These are phyloP conservation scores for Tinea trinotella DNA, from an alignment of 2,888 invertebrate genomes.

Conservation along the genomic window DNA sequence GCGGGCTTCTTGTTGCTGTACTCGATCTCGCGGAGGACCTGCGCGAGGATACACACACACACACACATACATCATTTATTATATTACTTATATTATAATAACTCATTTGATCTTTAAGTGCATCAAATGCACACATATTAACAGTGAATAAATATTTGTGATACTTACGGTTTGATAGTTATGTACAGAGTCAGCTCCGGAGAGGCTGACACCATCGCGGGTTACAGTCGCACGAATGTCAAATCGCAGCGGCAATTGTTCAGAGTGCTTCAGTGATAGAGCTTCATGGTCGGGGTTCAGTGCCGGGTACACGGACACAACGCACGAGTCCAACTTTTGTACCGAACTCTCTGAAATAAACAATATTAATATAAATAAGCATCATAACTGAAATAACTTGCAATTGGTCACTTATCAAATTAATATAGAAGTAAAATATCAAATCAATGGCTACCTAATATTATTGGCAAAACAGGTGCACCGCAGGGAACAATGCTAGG, in stretches of 20 bases:
- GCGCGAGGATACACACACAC: no score
- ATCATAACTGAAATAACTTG: no score
- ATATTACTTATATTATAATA: background rate
- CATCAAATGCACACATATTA: background rate
- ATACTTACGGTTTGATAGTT: slow-evolving; percentile 79
- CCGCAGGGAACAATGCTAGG: no score
- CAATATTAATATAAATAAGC: no score
- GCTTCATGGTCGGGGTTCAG: slow-evolving; percentile 97
- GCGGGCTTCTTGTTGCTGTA: slow-evolving; percentile 98
- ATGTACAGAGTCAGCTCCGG: slow-evolving; percentile 83
- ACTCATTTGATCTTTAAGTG: background rate
- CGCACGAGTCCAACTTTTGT: slow-evolving; percentile 91
- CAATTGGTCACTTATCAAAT: no score
- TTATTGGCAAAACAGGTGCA: no score
- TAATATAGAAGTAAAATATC: no score
- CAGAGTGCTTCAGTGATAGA: slow-evolving; percentile 81
- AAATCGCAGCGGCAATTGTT: slow-evolving; percentile 77
- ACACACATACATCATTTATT: background rate
- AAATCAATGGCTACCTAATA: no score
- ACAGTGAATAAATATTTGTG: background rate
- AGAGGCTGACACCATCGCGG: slow-evolving; percentile 88
- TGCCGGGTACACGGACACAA: slow-evolving; percentile 94
- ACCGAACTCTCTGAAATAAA: slow-evolving; percentile 22
- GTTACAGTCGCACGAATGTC: slow-evolving; percentile 90
- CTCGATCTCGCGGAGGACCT: slow-evolving; percentile 82